These are phyloP conservation scores for Scaptomyza montana DNA, from an alignment of 1,140 invertebrate species.

Conservation along the genomic window DNA sequence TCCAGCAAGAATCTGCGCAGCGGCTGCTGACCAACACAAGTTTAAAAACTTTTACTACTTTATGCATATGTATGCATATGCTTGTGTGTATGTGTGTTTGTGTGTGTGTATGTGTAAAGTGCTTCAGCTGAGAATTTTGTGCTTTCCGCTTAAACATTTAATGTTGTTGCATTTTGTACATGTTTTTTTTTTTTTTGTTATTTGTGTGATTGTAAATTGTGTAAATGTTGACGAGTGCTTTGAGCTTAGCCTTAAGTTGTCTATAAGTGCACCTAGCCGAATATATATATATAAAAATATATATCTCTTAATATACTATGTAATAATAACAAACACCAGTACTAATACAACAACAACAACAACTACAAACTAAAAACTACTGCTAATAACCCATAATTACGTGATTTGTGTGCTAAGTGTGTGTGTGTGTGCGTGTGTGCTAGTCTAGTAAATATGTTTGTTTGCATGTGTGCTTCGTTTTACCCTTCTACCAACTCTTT, in stretches of 20 bases:
- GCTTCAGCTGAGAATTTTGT: neutral
- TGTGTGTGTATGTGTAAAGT: neutral
- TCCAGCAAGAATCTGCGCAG: slow-evolving; percentile 87
- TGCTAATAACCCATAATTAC: slow-evolving; percentile 12
- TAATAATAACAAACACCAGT: slow-evolving; percentile 1
- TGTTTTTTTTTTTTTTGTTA: slow-evolving; percentile 4
- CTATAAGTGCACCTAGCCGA: slow-evolving; percentile 40
- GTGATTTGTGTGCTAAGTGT: slow-evolving; percentile 3
- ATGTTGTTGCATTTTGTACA: slow-evolving; percentile 8
- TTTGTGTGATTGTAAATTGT: slow-evolving; percentile 15
- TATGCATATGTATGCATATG: neutral
- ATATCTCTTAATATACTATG: neutral
- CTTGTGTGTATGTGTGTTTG: neutral
- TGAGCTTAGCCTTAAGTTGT: slow-evolving; percentile 26
- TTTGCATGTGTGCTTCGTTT: slow-evolving; percentile 30
- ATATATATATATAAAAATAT: neutral
- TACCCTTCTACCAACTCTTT: slow-evolving; percentile 8
- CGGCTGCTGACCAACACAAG: slow-evolving; percentile 70
- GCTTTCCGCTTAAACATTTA: slow-evolving; percentile 13
- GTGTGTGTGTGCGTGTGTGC: slow-evolving; percentile 5
- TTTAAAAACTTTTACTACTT: neutral
- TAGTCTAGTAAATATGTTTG: slow-evolving; percentile 30
- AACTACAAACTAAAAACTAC: neutral
- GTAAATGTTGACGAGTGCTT: slow-evolving; percentile 38
- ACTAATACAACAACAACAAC: slow-evolving; percentile 1